Evolutionary conservation across 2,113 vertebrate genomes (phyloP).

Genomic region (Urocynchramus pylzowi): DNA sequence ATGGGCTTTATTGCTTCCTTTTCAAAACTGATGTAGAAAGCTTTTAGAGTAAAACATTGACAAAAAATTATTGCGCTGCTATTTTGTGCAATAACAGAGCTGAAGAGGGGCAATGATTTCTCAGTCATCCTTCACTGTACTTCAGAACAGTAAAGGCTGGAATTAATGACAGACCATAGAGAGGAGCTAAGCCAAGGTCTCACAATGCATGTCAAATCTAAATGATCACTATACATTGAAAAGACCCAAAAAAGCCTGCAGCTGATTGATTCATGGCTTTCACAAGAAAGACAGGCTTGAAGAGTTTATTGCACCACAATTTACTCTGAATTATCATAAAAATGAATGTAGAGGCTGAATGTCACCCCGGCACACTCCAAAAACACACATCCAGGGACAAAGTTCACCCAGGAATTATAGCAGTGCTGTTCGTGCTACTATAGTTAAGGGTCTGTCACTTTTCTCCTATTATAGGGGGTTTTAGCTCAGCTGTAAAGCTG

Average conservation of each 20-base stretch:
- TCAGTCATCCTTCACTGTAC: constrained; percentile 95
- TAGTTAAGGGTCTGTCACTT: constrained; percentile 51
- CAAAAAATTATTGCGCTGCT: constrained; percentile 93
- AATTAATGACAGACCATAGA: constrained; percentile 90
- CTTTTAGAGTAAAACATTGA: constrained; percentile 98
- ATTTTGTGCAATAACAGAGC: constrained; percentile 92
- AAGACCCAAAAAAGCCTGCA: constrained; percentile 80
- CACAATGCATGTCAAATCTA: constrained; percentile 92
- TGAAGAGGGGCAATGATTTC: constrained; percentile 91
- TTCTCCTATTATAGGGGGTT: constrained; percentile 29
- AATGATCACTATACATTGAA: constrained; percentile 88
- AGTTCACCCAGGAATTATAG: constrained; percentile 70
- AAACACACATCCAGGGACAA: constrained; percentile 76
- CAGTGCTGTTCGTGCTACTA: constrained; percentile 34
- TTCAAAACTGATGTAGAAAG: constrained; percentile 93
- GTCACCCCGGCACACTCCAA: constrained; percentile 77
- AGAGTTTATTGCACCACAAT: constrained; percentile 86
- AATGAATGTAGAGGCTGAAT: constrained; percentile 79
- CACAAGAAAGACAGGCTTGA: constrained; percentile 86
- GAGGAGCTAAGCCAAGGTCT: constrained; percentile 85
- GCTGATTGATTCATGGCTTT: constrained; percentile 94
- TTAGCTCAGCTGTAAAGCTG: constrained; percentile 46
- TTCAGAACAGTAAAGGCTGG: constrained; percentile 89
- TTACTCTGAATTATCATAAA: constrained; percentile 86
- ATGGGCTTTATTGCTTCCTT: constrained; percentile 98